Conservation (phyloP, 1,140 invertebrate species). For the Wiebesia pumilae region DNA sequence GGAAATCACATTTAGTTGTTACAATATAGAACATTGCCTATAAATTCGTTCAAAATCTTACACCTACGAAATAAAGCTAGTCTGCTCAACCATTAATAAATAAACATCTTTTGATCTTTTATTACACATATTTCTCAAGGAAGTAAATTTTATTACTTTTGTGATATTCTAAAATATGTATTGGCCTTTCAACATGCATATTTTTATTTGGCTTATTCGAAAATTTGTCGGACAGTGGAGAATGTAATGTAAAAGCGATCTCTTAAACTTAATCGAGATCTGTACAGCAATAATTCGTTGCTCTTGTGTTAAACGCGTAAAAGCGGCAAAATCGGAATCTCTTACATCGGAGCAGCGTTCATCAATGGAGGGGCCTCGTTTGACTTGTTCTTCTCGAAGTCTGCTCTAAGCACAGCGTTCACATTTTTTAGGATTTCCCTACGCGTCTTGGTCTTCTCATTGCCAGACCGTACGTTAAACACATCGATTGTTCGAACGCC, state of each 20-base stretch:
- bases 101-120: too few relatives aligned
- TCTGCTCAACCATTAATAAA: neutral
- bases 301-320: neutral
- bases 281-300: neutral
- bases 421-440: constrained; percentile 40
- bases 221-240: neutral
- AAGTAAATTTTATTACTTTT: neutral
- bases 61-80: too few relatives aligned
- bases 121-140: neutral
- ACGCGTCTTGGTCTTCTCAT: constrained; percentile 12
- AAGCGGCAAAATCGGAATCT: neutral
- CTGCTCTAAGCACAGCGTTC: constrained; percentile 31
- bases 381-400: constrained; percentile 20
- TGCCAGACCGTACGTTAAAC: neutral
- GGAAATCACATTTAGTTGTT: too few relatives aligned
- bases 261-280: too few relatives aligned
- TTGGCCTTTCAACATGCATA: too few relatives aligned
- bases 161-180: neutral
- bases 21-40: too few relatives aligned
- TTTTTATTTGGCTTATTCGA: neutral
- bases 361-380: neutral
- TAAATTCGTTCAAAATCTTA: too few relatives aligned
- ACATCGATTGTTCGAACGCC: neutral
- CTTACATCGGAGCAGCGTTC: neutral
- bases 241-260: too few relatives aligned